Evolutionary conservation across 2,113 vertebrate genomes (phyloP), one percentile per base, ranked within the genome.

Genomic region (Cephalopterus ornatus): DNA sequence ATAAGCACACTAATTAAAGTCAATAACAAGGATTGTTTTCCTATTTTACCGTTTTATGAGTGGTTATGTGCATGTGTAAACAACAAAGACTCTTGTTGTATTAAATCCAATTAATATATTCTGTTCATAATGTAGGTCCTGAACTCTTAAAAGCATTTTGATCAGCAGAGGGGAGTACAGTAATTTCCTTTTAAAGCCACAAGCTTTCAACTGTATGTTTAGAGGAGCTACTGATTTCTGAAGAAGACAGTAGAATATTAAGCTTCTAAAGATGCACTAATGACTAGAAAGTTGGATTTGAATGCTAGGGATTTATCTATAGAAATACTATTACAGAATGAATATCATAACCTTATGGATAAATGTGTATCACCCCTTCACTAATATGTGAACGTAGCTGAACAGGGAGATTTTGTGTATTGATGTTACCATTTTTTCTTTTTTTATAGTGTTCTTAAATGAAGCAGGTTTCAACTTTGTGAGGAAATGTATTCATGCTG

Each of bases 401-500:
- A 78, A 46, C 11, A 28, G 0, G 2, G 75, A 77, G 23, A 78
- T 70, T 62, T 77, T 92, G 8, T 68, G 6, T 79, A 26, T 26
- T 66, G 20, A 14, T 37, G 2, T 41, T 49, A 35, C 8, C 5
- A 9, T 70, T 22, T 95, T 89, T 77, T 65, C 94, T 82, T 75
- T 74, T 17, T 89, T 97, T 96, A 15, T 97, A 99, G 99, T 99
- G 74, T 99, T 98, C 95, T 98, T 99, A 97, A 99, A 99, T 93
- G 99, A 99, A 97, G 98, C 99, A 11, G 99, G 99, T 32, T 99
- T 99, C 97, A 99, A 99, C 98, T 99, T 99, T 18, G 98, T 99
- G 52, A 99, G 98, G 93, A 99, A 99, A 94, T 99, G 99, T 96
- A 99, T 99, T 81, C 97, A 98, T 94, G 98, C 99, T 94, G 99